These are phyloP conservation scores for Elmis aenea DNA, from an alignment of 2,888 invertebrate genomes.

Conservation along the genomic window DNA sequence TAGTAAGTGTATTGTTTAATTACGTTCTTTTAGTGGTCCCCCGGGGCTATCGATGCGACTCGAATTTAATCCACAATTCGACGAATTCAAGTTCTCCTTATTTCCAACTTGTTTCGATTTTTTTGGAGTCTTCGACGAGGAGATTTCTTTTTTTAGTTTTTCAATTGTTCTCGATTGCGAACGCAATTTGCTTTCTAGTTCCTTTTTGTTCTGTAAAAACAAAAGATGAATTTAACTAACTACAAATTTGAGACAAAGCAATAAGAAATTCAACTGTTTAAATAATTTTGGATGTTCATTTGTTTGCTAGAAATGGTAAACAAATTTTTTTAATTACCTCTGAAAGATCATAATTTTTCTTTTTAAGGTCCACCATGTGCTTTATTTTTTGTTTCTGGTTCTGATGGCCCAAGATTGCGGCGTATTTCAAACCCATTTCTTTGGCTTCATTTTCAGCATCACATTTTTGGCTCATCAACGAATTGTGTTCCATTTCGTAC, in stretches of 20 bases:
- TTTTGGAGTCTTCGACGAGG: conserved; percentile 31
- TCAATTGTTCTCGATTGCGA: conserved; percentile 43
- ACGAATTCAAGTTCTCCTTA: conserved; percentile 49
- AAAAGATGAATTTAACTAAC: conserved; percentile 1
- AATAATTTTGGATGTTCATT: too few species aligned
- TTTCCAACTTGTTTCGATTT: conserved; percentile 38
- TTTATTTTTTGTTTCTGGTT: conserved; percentile 62
- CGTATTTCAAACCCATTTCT: conserved; percentile 53
- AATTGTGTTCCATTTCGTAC: conserved; percentile 48
- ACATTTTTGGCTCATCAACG: conserved; percentile 36
- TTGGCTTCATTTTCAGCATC: conserved; percentile 49
- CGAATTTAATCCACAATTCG: conserved; percentile 39
- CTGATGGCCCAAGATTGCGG: conserved; percentile 58
- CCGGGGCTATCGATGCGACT: conserved; percentile 41
- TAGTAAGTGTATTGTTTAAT: too few species aligned
- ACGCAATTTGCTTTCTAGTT: conserved; percentile 33
- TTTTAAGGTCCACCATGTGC: conserved; percentile 49
- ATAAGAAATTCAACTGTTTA: too few species aligned
- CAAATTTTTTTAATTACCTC: conserved; percentile 48
- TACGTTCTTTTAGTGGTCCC: conserved; percentile 47
- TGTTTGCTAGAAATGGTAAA: too few species aligned
- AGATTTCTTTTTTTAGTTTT: conserved; percentile 41
- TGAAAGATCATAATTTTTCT: conserved; percentile 44
- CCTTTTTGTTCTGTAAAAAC: conserved; percentile 35
- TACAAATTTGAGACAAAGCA: conserved; percentile 5